phyloP scores from a whole-genome alignment of 2,888 invertebrate species.

The Nomada fucata region DNA sequence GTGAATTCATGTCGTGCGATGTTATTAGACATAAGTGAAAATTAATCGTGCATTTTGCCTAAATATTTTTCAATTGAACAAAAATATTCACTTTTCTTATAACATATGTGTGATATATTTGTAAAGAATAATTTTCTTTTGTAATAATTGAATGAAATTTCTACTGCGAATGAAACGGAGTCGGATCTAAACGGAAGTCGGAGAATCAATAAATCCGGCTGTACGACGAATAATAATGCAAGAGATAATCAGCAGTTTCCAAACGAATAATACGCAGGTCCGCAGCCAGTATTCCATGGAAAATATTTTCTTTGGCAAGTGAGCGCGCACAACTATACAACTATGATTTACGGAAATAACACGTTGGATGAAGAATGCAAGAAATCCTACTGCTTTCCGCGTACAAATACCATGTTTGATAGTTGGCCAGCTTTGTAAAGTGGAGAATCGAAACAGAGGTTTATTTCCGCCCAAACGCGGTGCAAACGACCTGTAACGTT shows the following conservation, averaged over 20 bases:
- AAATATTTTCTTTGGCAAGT: slow-evolving; percentile 30
- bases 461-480: slow-evolving; percentile 46
- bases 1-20: no score
- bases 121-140: no score
- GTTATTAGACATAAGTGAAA: no score
- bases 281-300: not conserved
- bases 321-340: slow-evolving; percentile 20
- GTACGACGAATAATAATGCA: not conserved
- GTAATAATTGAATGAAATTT: no score
- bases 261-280: not conserved
- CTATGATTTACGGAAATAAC: slow-evolving; percentile 51
- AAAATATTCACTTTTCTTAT: no score
- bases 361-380: slow-evolving; percentile 29
- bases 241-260: slow-evolving; percentile 1
- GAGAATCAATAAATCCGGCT: not conserved
- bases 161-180: no score
- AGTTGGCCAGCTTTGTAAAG: slow-evolving; percentile 43
- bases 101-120: no score
- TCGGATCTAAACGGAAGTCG: no score
- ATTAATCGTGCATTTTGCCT: no score
- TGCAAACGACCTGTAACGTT: slow-evolving; percentile 56
- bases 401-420: slow-evolving; percentile 42
- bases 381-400: slow-evolving; percentile 34
- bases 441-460: slow-evolving; percentile 32
- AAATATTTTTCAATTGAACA: no score